Percentiles rank a stretch among this genome's conserved stretches.
These are phyloP conservation scores for Argyrosomus japonicus DNA, from an alignment of 2,113 vertebrate species.

Conservation along the genomic window DNA sequence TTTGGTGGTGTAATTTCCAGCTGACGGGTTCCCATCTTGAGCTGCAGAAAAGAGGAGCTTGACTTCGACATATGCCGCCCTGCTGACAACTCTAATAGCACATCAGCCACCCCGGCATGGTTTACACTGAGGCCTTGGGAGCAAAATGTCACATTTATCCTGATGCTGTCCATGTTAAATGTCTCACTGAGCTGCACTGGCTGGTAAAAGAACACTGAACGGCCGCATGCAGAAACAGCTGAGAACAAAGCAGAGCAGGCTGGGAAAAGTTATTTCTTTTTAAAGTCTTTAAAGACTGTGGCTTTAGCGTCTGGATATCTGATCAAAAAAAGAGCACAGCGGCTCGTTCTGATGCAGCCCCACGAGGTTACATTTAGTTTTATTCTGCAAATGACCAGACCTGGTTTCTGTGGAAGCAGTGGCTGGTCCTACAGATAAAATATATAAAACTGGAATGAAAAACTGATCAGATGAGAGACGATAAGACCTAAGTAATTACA, in stretches of 20 bases:
- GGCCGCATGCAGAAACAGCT: background rate
- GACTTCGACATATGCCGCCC: slow-evolving; percentile 26
- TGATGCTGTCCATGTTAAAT: slow-evolving; percentile 17
- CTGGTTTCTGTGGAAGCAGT: background rate
- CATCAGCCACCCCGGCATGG: slow-evolving; percentile 15
- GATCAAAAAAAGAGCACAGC: background rate
- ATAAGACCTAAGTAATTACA: background rate
- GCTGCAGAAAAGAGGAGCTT: slow-evolving; percentile 17
- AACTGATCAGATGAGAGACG: slow-evolving; percentile 7
- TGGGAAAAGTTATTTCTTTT: background rate
- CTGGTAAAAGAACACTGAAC: slow-evolving; percentile 1
- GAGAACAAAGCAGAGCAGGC: background rate
- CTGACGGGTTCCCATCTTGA: slow-evolving; percentile 15
- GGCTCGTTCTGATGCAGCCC: background rate
- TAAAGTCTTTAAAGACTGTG: slow-evolving; percentile 8
- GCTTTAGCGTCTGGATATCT: slow-evolving; percentile 10
- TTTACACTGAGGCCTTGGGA: slow-evolving; percentile 26
- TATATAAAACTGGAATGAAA: slow-evolving; percentile 7
- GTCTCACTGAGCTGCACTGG: slow-evolving; percentile 15
- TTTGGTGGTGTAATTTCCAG: slow-evolving; percentile 55
- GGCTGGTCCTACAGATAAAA: slow-evolving; percentile 34
- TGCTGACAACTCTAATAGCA: slow-evolving; percentile 37
- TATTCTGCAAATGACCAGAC: background rate
- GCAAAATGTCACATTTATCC: slow-evolving; percentile 40
- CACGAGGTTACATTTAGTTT: slow-evolving; percentile 20